These are phyloP conservation scores for Psettodes erumei DNA, from an alignment of 2,113 vertebrate genomes.

Conservation along the genomic window DNA sequence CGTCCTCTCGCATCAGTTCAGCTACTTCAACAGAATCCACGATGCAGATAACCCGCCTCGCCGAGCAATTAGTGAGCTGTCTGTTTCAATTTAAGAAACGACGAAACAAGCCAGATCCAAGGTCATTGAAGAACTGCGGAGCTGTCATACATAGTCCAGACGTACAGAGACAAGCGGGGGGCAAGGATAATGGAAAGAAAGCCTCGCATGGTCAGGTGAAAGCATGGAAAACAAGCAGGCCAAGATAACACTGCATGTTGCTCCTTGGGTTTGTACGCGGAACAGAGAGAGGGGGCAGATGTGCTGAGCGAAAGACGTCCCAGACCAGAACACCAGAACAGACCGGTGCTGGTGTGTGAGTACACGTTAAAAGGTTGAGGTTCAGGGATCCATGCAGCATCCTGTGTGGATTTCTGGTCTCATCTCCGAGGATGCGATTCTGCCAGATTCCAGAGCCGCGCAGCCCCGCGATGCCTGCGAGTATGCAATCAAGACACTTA, in stretches of 20 bases:
- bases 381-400: background rate
- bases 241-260: conserved; percentile 11
- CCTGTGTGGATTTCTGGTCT: conserved; percentile 25
- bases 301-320: background rate
- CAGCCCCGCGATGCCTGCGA: background rate
- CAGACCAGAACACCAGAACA: background rate
- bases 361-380: background rate
- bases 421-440: conserved; percentile 17
- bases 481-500: background rate
- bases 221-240: conserved; percentile 6
- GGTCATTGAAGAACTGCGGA: conserved; percentile 19
- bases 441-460: conserved; percentile 2
- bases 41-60: conserved; percentile 5
- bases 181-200: conserved; percentile 1
- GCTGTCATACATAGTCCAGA: conserved; percentile 39
- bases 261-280: conserved; percentile 13
- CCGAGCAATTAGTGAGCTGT: conserved; percentile 12
- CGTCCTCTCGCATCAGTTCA: background rate
- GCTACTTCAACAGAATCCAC: background rate
- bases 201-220: background rate
- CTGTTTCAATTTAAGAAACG: conserved; percentile 12
- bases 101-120: conserved; percentile 8
- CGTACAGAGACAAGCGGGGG: background rate
- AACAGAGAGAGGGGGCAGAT: background rate
- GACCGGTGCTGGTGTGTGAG: background rate